Conservation (phyloP, 2,888 invertebrate genomes). For the Eupithecia subumbrata region DNA sequence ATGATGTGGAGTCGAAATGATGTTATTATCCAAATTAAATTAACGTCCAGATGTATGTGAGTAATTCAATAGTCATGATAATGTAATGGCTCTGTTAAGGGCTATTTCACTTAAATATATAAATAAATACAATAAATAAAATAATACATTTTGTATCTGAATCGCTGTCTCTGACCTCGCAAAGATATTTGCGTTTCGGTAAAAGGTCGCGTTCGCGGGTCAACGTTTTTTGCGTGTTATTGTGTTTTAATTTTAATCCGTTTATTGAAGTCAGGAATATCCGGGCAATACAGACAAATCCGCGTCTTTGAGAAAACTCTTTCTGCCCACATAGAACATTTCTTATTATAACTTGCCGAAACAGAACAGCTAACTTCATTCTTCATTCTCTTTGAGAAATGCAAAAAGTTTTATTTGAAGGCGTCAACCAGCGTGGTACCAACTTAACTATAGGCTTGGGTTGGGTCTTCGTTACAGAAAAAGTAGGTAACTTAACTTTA, state of each 20-base stretch:
- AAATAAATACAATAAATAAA: too few species aligned
- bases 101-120: background rate
- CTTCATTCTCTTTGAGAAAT: constrained; percentile 19
- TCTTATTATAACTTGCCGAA: constrained; percentile 34
- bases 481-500: background rate
- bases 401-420: constrained; percentile 7
- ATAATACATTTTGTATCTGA: background rate
- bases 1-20: background rate
- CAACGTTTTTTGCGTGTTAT: background rate
- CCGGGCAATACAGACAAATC: constrained; percentile 10
- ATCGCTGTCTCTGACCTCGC: background rate
- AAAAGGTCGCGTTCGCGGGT: background rate
- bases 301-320: constrained; percentile 18
- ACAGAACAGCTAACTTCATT: constrained; percentile 18
- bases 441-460: background rate
- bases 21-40: constrained; percentile 1
- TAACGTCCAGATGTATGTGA: background rate
- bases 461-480: background rate
- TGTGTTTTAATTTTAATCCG: background rate
- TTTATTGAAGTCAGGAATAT: constrained; percentile 2
- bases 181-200: background rate
- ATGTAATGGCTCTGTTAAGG: background rate
- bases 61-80: constrained; percentile 1
- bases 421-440: background rate
- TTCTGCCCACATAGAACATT: constrained; percentile 24